Base-by-base conservation (phyloP, 2,888 invertebrate species). In the Tenthredo livida region DNA sequence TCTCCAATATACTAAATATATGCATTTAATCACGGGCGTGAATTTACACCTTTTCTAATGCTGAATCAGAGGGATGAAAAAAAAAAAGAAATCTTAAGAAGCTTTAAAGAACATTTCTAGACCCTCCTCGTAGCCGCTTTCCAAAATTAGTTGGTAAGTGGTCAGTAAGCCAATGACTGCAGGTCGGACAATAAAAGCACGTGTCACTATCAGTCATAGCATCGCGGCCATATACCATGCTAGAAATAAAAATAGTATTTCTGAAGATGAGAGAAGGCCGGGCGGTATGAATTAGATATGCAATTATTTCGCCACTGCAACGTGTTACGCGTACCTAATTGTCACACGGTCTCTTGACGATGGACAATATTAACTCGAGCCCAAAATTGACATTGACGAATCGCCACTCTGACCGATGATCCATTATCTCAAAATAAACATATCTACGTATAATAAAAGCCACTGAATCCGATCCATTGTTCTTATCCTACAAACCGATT, bases 201-300 rank as follows among this genome's bases (percentile, higher is more conserved):
- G 54, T 77, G 77, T 77, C 54, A 77, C 50, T 17, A 40, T 72
- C 40, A 72, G 72, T 73, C 72, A 29, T 40, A 43, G 72, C 37
- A 33, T 67, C 33, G 33, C 1, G 15, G 29, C 17, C 15, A 12
- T 67, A 5, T 67, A 5, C 17, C 2, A 17, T 6, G 33, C 5
- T 29, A 12, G 33, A 25, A 67, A 33, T 33, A 67, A 67, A 67
- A 67, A 67, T 67, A 33, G 67, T 67, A 33, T 33, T 67, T 33
- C 33, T 17, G 67, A 33, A 10, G 33, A 67, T 17, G 33, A 67
- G 67, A 67, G 15, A 17, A 25, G 15, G 67, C 21, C 25, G 21
- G 9, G 15, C 10, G n/a, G 10, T 12, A 29, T 6, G 67, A 33
- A 67, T 67, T 33, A 15, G 67, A 67, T 67, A 67, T 33, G 67